Base-by-base conservation (phyloP, 2,888 invertebrate genomes). In the Venustoraphidia nigricollis region DNA sequence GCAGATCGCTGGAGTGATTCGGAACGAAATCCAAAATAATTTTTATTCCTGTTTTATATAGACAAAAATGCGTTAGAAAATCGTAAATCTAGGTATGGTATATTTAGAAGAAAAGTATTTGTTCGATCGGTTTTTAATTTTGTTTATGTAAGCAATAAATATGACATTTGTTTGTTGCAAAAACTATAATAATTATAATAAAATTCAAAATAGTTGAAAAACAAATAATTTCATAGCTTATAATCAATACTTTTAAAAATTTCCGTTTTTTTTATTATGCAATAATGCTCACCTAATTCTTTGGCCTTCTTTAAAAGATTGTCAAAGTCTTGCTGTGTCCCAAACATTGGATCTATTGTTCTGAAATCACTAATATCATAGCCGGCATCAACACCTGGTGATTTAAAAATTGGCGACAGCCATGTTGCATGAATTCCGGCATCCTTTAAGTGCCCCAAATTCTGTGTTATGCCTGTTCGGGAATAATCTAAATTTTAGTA, bases 351-450 rank as follows among this genome's bases (percentile, higher is more conserved):
- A 41, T 86, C 80, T 27, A 88, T 75, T 1, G 66, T 67, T 27
- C 69, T 76, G 58, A 77, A 85, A 60, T 87, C 77, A 0, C 80
- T 70, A 44, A 86, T 74, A 56, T 89, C 89, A 57, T 85, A 88
- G 0, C 89, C 89, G 55, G 79, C 83, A 60, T 89, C 88, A 1
- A 73, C 68, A 79, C 82, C 79, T 0, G 88, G 83, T 0, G 84
- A 83, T 48, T 71, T 71, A 54, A 64, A 72, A 48, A 89, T 79
- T 0, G 89, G 86, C 40, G 81, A 80, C 3, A 89, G 56, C 78
- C 81, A 83, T 1, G 82, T 68, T 1, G 80, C 79, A 0, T 74
- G 73, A 2, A 85, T 72, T 10, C 80, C 79, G 2, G 82, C 60
- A 11, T 81, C 77, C 36, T 73, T 73, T 41, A 89, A 63, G 57